A percentile compares a stretch with the other conserved stretches of the same genome.
Conservation (phyloP, 53 echinoderm and acorn worm species). For the Mesocentrotus franciscanus region DNA sequence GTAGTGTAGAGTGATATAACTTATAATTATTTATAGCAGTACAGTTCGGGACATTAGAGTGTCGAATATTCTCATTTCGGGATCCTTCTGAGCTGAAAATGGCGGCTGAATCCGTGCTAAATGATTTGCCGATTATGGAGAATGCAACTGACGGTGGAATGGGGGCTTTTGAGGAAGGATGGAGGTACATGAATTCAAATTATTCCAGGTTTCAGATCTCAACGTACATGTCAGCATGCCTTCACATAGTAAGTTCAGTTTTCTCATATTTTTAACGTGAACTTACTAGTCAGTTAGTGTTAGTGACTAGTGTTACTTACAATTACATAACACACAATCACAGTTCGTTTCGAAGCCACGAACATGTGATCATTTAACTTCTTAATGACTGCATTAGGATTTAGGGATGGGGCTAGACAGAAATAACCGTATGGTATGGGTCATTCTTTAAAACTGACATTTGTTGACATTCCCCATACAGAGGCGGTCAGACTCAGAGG, state of each 20-base stretch:
- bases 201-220: conserved; percentile 83
- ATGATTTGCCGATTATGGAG: conserved; percentile 30
- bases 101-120: conserved; percentile 57
- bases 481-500: too few species aligned
- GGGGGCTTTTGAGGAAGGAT: conserved; percentile 69
- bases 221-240: conserved; percentile 69
- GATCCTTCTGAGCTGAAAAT: conserved; percentile 57
- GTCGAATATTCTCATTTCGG: not conserved
- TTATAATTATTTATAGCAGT: not conserved
- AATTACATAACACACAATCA: too few species aligned
- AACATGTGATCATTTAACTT: too few species aligned
- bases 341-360: too few species aligned
- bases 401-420: too few species aligned
- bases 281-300: too few species aligned
- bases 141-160: conserved; percentile 37
- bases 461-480: too few species aligned
- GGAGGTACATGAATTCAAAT: conserved; percentile 80
- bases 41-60: not conserved
- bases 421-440: too few species aligned
- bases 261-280: not conserved
- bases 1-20: not conserved
- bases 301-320: too few species aligned
- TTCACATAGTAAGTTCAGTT: conserved; percentile 76
- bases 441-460: too few species aligned
- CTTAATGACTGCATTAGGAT: too few species aligned